Percentiles rank a stretch among this genome's conserved stretches.
Evolutionary conservation across 2,888 invertebrate genomes (phyloP).

Genomic region (Lycophotia porphyrea): DNA sequence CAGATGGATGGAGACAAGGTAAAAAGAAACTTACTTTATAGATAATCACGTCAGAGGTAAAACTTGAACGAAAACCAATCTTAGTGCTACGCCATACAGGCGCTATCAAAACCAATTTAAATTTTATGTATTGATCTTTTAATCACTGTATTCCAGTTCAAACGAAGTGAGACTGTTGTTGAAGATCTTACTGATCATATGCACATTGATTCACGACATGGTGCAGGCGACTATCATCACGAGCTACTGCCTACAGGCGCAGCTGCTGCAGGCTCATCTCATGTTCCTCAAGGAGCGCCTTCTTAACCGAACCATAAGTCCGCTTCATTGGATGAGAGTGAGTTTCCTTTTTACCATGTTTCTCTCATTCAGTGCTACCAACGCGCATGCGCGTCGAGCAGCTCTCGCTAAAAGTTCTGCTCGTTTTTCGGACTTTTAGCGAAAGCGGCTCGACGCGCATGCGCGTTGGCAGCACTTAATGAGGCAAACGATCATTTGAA

Average conservation of each 20-base stretch:
- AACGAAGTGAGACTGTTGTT: constrained; percentile 84
- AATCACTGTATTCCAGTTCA: constrained; percentile 81
- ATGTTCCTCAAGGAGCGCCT: constrained; percentile 93
- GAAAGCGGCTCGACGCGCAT: too few relatives aligned
- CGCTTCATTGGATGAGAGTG: constrained; percentile 95
- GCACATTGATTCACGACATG: constrained; percentile 94
- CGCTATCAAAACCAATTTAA: not conserved
- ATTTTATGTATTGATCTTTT: not conserved
- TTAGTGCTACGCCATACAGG: not conserved
- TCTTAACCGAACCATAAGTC: constrained; percentile 93
- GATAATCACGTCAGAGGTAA: constrained; percentile 2
- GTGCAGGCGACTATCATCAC: constrained; percentile 95
- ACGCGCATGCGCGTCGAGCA: too few relatives aligned
- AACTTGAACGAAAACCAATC: not conserved
- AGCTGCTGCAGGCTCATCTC: constrained; percentile 93
- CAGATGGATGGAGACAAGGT: constrained; percentile 92
- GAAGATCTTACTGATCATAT: constrained; percentile 91
- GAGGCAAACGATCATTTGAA: not conserved
- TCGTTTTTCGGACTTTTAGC: too few relatives aligned
- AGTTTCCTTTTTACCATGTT: constrained; percentile 52
- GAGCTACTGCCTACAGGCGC: constrained; percentile 95
- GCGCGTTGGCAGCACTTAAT: too few relatives aligned
- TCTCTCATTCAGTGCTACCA: too few relatives aligned
- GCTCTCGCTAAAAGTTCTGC: too few relatives aligned
- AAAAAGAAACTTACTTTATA: constrained; percentile 30